These are phyloP conservation scores for Lathamus discolor DNA, from an alignment of 2,113 vertebrate genomes.

Conservation along the genomic window DNA sequence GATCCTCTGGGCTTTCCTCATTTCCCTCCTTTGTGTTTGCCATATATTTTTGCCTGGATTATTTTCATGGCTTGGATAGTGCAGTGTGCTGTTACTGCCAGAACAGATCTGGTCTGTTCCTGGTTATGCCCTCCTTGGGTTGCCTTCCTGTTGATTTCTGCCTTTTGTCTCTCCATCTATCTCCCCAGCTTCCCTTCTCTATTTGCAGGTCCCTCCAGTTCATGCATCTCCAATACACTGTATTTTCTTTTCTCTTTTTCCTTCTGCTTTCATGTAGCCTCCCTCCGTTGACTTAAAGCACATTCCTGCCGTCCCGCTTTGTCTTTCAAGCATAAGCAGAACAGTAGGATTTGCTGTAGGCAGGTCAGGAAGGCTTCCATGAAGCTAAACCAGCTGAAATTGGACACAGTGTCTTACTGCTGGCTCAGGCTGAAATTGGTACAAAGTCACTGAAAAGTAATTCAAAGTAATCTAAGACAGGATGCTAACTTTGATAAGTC, in stretches of 20 bases:
- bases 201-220: background rate
- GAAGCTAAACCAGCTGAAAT: background rate
- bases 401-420: background rate
- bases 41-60: rapidly evolving
- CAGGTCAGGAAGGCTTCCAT: background rate
- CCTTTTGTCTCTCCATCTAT: background rate
- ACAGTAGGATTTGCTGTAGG: background rate
- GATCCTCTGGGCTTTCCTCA: background rate
- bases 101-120: background rate
- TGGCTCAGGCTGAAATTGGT: background rate
- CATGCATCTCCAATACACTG: rapidly evolving
- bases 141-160: background rate
- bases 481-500: background rate
- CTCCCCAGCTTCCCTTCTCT: background rate
- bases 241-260: background rate
- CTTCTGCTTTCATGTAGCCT: background rate
- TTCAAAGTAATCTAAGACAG: background rate
- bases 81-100: background rate
- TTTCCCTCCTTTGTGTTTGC: background rate
- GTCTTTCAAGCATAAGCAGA: background rate
- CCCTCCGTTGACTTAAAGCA: rapidly evolving
- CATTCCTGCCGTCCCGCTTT: background rate
- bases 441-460: rapidly evolving
- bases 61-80: background rate
- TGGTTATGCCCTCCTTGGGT: background rate